Percentiles rank a stretch among this genome's conserved stretches.
Conservation (phyloP, 1,140 invertebrate species). For the Bombus superbus region DNA sequence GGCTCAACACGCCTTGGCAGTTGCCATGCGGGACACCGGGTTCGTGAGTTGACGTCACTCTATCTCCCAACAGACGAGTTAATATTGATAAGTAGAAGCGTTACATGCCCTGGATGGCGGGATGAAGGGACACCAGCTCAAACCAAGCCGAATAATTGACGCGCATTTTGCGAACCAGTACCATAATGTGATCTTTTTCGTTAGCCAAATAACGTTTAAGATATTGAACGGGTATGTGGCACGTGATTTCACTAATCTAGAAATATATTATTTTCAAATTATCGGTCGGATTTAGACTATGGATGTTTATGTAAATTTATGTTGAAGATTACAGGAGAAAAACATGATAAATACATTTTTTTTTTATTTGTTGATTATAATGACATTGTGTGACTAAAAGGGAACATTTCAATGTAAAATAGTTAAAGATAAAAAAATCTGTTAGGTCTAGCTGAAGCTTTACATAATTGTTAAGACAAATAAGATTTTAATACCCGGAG, state of each 20-base stretch:
- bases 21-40: constrained; percentile 77
- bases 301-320: background rate
- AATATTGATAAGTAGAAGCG: constrained; percentile 77
- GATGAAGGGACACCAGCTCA: constrained; percentile 34
- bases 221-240: no score
- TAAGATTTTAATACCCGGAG: no score
- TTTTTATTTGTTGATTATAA: background rate
- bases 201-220: no score
- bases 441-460: no score
- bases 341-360: background rate
- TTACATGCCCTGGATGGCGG: constrained; percentile 36
- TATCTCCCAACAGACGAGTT: constrained; percentile 74
- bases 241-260: no score
- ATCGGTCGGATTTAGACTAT: no score
- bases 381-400: background rate
- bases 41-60: constrained; percentile 73
- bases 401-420: no score
- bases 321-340: background rate
- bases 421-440: no score
- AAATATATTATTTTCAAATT: no score
- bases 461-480: no score
- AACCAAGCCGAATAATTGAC: background rate
- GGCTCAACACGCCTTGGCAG: constrained; percentile 56
- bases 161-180: no score
- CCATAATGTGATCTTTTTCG: no score